Percentiles rank a stretch among this genome's conserved stretches.
These are phyloP conservation scores for Mallotus villosus DNA, from an alignment of 2,797 vertebrate genomes.

Conservation along the genomic window DNA sequence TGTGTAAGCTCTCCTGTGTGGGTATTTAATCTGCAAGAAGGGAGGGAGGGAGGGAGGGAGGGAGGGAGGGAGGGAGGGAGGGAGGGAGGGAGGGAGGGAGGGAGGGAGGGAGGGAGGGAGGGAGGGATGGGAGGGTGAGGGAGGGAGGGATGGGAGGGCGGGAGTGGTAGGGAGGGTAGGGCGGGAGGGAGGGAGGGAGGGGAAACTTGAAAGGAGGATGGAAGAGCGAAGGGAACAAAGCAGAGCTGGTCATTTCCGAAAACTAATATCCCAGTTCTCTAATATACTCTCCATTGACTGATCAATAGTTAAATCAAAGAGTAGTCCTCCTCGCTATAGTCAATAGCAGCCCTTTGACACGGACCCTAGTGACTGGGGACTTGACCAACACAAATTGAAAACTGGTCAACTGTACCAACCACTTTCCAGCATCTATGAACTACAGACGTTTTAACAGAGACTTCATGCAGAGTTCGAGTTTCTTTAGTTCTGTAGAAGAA, in stretches of 20 bases:
- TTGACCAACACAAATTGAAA: no score
- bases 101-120: conserved; percentile 13
- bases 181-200: background rate
- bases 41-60: background rate
- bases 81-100: conserved; percentile 37
- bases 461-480: no score
- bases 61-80: conserved; percentile 1
- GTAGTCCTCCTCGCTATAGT: background rate
- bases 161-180: conserved; percentile 28
- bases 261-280: background rate
- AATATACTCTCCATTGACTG: background rate
- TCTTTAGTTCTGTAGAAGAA: no score
- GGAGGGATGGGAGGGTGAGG: no score
- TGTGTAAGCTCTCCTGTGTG: background rate
- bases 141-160: background rate
- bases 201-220: background rate
- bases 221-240: background rate
- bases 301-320: background rate
- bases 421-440: no score
- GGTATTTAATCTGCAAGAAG: background rate
- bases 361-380: background rate
- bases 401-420: no score
- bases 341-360: background rate
- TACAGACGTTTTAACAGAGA: no score
- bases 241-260: background rate